Conservation (phyloP, 2,797 vertebrate genomes). For the Amblyopsis hoosieri region DNA sequence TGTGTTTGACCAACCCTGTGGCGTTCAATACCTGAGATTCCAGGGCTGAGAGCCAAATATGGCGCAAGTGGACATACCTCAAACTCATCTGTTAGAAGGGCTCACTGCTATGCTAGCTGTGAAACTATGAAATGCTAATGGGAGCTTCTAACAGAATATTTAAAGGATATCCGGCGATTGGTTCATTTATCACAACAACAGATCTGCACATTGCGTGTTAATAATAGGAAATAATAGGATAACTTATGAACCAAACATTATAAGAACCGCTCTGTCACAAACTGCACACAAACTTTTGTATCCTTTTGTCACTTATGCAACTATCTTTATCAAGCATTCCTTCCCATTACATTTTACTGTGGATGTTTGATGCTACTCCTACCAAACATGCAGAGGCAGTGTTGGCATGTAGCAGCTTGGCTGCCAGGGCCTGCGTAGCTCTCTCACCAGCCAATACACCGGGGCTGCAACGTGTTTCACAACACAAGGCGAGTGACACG, state of each 20-base stretch:
- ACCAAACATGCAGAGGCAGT: conserved; percentile 3
- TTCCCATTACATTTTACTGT: not conserved
- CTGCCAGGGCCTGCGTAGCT: not conserved
- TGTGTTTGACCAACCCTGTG: conserved; percentile 16
- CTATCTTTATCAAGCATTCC: not conserved
- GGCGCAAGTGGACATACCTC: not conserved
- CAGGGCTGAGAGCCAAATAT: not conserved
- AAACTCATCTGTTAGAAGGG: not conserved
- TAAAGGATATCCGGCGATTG: no score
- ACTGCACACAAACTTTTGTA: not conserved
- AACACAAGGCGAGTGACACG: conserved; percentile 4
- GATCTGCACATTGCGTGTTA: no score
- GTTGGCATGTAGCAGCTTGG: not conserved
- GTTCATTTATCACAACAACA: no score
- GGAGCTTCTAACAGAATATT: not conserved
- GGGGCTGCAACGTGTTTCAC: conserved; percentile 13
- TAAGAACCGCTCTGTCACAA: not conserved
- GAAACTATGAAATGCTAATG: not conserved
- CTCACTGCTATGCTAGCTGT: not conserved
- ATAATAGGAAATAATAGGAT: no score
- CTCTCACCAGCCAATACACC: not conserved
- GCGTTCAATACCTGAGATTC: conserved; percentile 15
- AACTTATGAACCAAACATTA: not conserved
- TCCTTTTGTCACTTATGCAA: no score
- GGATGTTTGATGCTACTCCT: not conserved